phyloP scores from a whole-genome alignment of 2,888 invertebrate genomes.

The Trachelus tabidus region DNA sequence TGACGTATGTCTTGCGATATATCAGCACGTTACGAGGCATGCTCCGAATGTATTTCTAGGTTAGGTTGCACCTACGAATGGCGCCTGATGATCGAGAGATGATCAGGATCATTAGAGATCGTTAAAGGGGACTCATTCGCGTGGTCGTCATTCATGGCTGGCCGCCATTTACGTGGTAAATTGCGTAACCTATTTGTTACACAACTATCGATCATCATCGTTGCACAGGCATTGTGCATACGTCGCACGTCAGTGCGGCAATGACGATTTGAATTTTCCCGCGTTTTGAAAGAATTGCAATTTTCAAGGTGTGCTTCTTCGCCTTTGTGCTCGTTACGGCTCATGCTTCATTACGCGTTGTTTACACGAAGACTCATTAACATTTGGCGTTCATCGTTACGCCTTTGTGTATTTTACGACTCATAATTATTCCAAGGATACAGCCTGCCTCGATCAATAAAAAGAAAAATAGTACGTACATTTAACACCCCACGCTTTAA shows the following conservation, averaged over 20 bases:
- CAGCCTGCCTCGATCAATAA: background rate
- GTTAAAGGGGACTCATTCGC: constrained; percentile 28
- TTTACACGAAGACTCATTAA: background rate
- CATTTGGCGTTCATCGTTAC: background rate
- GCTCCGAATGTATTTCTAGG: constrained; percentile 16
- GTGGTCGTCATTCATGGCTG: constrained; percentile 39
- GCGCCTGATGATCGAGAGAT: constrained; percentile 14
- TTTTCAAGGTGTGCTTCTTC: background rate
- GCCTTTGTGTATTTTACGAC: background rate
- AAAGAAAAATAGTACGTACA: background rate
- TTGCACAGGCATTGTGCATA: background rate
- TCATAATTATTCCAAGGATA: background rate
- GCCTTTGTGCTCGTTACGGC: background rate
- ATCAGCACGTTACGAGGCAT: background rate
- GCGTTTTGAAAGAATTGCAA: background rate
- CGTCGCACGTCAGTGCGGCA: background rate
- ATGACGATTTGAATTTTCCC: background rate
- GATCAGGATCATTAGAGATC: constrained; percentile 38
- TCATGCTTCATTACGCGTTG: background rate
- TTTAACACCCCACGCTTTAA: background rate
- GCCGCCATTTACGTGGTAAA: constrained; percentile 30
- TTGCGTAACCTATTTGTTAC: constrained; percentile 41
- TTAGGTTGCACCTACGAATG: constrained; percentile 19
- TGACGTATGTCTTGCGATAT: background rate
- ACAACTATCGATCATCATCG: constrained; percentile 38